Conservation (phyloP, 2,888 invertebrate species). For the Carabus problematicus region DNA sequence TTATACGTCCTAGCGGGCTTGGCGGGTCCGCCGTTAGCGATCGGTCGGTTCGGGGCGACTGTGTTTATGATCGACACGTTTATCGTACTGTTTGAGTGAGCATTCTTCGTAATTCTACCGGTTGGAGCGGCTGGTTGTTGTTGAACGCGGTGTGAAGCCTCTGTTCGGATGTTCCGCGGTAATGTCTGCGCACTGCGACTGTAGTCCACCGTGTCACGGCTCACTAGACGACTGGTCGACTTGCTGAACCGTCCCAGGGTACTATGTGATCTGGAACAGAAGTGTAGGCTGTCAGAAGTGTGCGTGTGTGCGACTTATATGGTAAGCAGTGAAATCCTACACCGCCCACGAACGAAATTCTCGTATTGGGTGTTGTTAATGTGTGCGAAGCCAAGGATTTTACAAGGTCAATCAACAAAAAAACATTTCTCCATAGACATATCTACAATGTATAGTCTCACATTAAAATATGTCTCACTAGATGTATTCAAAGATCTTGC, state of each 20-base stretch:
- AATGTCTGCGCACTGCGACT: slow-evolving; percentile 76
- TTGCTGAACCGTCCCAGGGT: slow-evolving; percentile 85
- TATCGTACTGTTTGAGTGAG: slow-evolving; percentile 68
- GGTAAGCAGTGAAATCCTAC: too few species aligned
- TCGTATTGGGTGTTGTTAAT: too few species aligned
- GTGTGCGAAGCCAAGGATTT: too few species aligned
- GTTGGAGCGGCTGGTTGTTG: slow-evolving; percentile 49
- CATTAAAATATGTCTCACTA: too few species aligned
- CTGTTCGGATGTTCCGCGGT: slow-evolving; percentile 65
- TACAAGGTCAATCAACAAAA: too few species aligned
- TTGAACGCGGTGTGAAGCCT: slow-evolving; percentile 45
- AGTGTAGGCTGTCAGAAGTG: too few species aligned
- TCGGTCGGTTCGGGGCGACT: slow-evolving; percentile 53
- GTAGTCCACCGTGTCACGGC: slow-evolving; percentile 65
- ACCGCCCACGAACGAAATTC: too few species aligned
- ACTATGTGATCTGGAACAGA: slow-evolving; percentile 70
- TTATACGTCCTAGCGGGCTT: slow-evolving; percentile 84
- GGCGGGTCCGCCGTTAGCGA: slow-evolving; percentile 66
- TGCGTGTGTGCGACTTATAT: too few species aligned
- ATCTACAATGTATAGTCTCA: too few species aligned
- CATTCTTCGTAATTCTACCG: slow-evolving; percentile 62
- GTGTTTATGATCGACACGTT: slow-evolving; percentile 71
- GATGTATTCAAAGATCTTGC: neutral
- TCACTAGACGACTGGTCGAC: slow-evolving; percentile 74
- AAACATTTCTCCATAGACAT: too few species aligned